Evolutionary conservation across 2,113 vertebrate genomes (phyloP).

Genomic region (Gavialis gangeticus): DNA sequence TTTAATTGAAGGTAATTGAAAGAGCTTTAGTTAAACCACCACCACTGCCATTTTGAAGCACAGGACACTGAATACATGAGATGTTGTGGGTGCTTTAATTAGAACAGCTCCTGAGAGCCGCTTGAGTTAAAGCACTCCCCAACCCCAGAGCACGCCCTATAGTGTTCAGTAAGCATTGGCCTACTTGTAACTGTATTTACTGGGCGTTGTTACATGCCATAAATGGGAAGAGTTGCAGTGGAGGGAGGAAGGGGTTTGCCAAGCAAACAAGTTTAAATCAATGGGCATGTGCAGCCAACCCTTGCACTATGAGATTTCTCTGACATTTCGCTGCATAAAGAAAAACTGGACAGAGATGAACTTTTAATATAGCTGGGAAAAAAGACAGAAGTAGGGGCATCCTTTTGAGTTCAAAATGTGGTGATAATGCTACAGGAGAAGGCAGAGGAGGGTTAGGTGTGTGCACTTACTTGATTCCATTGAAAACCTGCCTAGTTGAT

Average conservation of each 20-base stretch:
- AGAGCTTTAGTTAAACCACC: too few relatives aligned
- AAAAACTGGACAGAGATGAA: background rate
- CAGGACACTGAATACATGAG: too few relatives aligned
- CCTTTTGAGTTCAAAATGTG: background rate
- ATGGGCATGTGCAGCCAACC: background rate
- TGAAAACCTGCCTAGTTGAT: background rate
- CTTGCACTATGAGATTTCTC: fast-evolving
- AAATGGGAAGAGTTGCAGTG: background rate
- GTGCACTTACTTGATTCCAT: background rate
- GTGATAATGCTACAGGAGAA: background rate
- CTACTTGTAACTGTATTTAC: background rate
- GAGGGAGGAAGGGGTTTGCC: background rate
- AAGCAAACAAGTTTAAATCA: background rate
- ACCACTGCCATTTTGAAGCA: too few relatives aligned
- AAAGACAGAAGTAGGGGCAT: background rate
- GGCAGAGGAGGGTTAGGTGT: background rate
- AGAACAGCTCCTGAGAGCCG: too few relatives aligned
- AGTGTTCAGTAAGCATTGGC: background rate
- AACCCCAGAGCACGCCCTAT: background rate
- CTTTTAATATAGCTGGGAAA: background rate
- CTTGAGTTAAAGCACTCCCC: too few relatives aligned
- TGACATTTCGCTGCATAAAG: background rate
- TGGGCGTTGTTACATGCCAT: background rate
- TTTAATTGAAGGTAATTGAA: too few relatives aligned
- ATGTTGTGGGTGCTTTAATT: too few relatives aligned